A percentile compares a stretch with the other conserved stretches of the same genome.
These are phyloP conservation scores for Psephotus haematonotus DNA, from an alignment of 2,113 vertebrate genomes.

Conservation along the genomic window DNA sequence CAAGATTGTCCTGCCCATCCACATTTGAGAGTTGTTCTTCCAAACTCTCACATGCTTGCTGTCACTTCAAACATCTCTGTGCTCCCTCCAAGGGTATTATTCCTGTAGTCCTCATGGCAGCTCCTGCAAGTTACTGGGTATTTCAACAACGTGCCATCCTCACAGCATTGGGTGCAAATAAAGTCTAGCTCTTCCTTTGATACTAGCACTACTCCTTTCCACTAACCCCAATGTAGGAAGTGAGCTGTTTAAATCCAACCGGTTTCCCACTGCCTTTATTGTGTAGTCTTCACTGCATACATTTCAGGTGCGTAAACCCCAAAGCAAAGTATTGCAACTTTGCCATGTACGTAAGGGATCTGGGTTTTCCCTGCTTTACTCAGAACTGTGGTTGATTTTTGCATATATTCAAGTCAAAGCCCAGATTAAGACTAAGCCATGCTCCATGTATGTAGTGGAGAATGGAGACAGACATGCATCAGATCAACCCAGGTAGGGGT, in stretches of 20 bases:
- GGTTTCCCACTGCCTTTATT: not conserved
- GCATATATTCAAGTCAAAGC: not conserved
- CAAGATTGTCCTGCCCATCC: not conserved
- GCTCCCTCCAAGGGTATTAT: not conserved
- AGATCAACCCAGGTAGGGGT: rapidly evolving
- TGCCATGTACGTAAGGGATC: rapidly evolving
- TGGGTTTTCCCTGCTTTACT: not conserved
- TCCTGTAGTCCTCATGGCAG: not conserved
- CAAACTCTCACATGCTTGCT: not conserved
- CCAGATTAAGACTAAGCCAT: not conserved
- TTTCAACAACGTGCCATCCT: not conserved
- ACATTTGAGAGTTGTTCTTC: not conserved
- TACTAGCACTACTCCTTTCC: not conserved
- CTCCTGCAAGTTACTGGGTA: not conserved
- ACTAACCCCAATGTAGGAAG: not conserved
- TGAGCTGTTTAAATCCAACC: not conserved
- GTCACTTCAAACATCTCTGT: not conserved
- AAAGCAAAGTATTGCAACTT: not conserved
- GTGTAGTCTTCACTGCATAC: not conserved
- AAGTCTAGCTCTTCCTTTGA: not conserved
- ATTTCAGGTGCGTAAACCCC: not conserved
- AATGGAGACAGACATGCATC: not conserved
- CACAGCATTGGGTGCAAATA: not conserved
- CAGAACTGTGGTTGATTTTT: not conserved
- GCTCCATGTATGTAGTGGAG: not conserved